Base-by-base conservation (phyloP, 2,797 vertebrate genomes). In the Hemitrygon akajei region DNA sequence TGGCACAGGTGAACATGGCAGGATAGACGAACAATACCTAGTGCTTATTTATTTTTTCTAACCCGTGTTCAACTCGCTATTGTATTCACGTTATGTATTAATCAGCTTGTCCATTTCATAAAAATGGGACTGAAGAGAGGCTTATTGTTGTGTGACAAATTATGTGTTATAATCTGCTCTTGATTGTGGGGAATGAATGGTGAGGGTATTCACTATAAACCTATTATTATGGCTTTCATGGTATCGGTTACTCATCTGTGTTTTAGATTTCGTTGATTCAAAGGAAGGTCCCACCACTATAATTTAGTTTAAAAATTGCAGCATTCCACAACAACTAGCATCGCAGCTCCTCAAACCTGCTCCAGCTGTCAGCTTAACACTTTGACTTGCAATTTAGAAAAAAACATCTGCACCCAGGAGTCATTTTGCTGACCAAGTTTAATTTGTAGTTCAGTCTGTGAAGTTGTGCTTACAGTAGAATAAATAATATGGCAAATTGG, bases 401-500 rank as follows among this genome's bases (percentile, higher is more conserved):
- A 34, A 92, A 75, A 56, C 40, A 75, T 92, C 66, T 92, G 37
- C 91, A 75, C 25, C 91, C 37, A 75, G 69, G 56, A 92, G 25
- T 71, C 91, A 92, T 25, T 91, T 22, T 73, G 91, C 75, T 69
- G 6, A 56, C 66, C 71, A 75, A 92, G 75, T 92, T 27, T 40
- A 92, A 40, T 73, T 92, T 73, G 71, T 10, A 30, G 69, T 56
- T 92, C 91, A 27, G 20, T 47, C 10, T 73, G 22, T 92, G 27
- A 27, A 92, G 20, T 75, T 47, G 69, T 75, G 27, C 40, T 92
- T 75, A 18, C 25, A 11, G 11, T 22, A 56, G 11, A 92, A 75
- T 73, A 75, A 92, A 47, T 92, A 37, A 92, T 71, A 75, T 75
- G 91, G 69, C 22, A 92, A 92, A 92, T 75, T 73, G 71, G 37